Base-by-base conservation (phyloP, 2,888 invertebrate genomes). In the Perdita meconis region DNA sequence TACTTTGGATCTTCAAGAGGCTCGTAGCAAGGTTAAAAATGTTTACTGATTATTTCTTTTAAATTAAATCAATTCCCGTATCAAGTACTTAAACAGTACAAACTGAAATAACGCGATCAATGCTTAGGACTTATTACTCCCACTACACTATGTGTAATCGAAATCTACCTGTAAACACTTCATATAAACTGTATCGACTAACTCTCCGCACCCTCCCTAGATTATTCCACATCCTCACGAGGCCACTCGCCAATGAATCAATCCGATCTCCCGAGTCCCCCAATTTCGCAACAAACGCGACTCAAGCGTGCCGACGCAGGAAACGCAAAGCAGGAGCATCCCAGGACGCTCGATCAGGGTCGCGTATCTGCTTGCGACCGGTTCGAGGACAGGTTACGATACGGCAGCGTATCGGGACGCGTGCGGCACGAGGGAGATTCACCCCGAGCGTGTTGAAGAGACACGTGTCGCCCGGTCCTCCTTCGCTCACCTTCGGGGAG, bases 401-500 rank as follows among this genome's bases (percentile, higher is more conserved):
- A 50, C 24, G 13, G 64, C 47, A 51, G 34, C 51, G 16, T 60
- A n/a, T 19, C 55, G 47, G 30, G 40, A 73, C 56, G 64, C 63
- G 59, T 51, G 70, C 34, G 22, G 56, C 67, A 56, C 50, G 53
- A 72, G 73, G 73, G 69, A 77, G 83, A 82, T 82, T 67, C 66
- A 76, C 73, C 59, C n/a, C n/a, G n/a, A n/a, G 74, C 68, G 82
- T 66, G 80, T 42, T 71, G 79, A 81, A 71, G 68, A 74, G 84
- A 83, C 81, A 80, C 81, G 76, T 77, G 80, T 78, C 83, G 55
- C 16, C 63, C 22, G 59, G 70, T 82, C 78, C 83, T 84, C 76
- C 84, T 84, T 84, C 80, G 80, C 80, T 67, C 82, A 67, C 80
- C 78, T 82, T 64, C 65, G n/a, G n/a, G n/a, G n/a, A 67, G 34